These are phyloP conservation scores for Pantherophis guttatus DNA, from an alignment of 2,113 vertebrate species.

Conservation along the genomic window DNA sequence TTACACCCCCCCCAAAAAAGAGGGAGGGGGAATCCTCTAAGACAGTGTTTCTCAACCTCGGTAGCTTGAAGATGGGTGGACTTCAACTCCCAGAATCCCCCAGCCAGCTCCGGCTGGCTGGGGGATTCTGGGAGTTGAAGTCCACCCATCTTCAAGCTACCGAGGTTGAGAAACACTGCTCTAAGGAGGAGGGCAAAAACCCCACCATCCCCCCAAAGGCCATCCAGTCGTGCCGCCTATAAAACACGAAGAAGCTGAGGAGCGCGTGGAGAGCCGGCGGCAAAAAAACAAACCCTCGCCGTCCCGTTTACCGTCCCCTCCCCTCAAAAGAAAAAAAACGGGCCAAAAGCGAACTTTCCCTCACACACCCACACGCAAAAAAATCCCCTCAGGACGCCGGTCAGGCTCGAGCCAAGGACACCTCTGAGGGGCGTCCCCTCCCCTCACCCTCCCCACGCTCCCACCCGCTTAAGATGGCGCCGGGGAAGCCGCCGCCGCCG, in stretches of 20 bases:
- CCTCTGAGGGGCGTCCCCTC: no score
- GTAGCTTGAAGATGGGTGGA: no score
- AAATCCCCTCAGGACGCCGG: not conserved
- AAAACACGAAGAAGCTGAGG: not conserved
- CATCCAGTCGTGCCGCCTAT: not conserved
- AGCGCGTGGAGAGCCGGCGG: not conserved
- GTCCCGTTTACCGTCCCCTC: not conserved
- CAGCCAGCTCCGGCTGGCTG: no score
- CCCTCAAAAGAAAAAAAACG: no score
- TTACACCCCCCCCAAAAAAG: not conserved
- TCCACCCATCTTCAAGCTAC: no score
- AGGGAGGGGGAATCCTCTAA: no score
- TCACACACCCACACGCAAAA: not conserved
- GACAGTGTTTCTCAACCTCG: no score
- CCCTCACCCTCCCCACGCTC: not conserved
- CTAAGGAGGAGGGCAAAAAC: not conserved
- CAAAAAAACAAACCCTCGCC: not conserved
- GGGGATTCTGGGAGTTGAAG: no score
- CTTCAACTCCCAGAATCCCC: no score
- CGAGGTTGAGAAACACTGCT: no score
- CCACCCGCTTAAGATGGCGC: slow-evolving; percentile 34
- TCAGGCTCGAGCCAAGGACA: not conserved
- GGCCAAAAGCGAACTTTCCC: not conserved
- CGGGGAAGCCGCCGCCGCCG: not conserved
- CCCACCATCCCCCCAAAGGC: not conserved